phyloP scores from a whole-genome alignment of 1,140 invertebrate species.

The Bombus huntii region DNA sequence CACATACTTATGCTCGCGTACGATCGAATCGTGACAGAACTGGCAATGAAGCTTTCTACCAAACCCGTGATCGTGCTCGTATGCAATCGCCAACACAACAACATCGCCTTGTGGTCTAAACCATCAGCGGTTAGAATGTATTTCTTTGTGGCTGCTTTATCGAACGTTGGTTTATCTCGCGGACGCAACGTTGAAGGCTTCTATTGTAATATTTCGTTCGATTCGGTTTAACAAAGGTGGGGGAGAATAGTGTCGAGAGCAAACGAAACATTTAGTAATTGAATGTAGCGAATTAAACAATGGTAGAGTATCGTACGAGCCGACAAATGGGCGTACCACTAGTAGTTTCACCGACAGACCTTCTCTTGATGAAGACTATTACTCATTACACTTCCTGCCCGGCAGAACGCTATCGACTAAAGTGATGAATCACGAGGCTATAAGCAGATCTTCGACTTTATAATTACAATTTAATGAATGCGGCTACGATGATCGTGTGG shows the following conservation, averaged over 20 bases:
- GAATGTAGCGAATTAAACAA: slow-evolving; percentile 43
- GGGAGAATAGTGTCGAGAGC: not conserved
- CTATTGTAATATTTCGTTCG: slow-evolving; percentile 26
- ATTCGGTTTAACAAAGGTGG: no score
- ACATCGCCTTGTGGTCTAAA: slow-evolving; percentile 22
- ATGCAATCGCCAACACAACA: slow-evolving; percentile 5
- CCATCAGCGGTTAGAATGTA: slow-evolving; percentile 11
- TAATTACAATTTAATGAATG: slow-evolving; percentile 53
- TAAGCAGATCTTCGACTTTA: slow-evolving; percentile 57
- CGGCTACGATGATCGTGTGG: slow-evolving; percentile 19
- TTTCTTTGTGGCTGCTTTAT: not conserved
- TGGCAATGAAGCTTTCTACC: slow-evolving; percentile 44
- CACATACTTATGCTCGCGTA: slow-evolving; percentile 22
- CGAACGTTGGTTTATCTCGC: slow-evolving; percentile 25
- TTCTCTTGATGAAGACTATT: slow-evolving; percentile 46
- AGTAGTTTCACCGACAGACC: slow-evolving; percentile 11
- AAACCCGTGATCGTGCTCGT: not conserved
- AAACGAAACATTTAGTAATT: slow-evolving; percentile 17
- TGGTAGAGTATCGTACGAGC: slow-evolving; percentile 12
- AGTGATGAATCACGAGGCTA: slow-evolving; percentile 53
- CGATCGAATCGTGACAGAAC: slow-evolving; percentile 42
- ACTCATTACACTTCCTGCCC: slow-evolving; percentile 59
- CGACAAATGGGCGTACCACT: slow-evolving; percentile 24
- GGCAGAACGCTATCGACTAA: slow-evolving; percentile 23
- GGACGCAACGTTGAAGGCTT: slow-evolving; percentile 11